Evolutionary conservation across 2,888 invertebrate genomes (phyloP).

Genomic region (Hydriomena furcata): DNA sequence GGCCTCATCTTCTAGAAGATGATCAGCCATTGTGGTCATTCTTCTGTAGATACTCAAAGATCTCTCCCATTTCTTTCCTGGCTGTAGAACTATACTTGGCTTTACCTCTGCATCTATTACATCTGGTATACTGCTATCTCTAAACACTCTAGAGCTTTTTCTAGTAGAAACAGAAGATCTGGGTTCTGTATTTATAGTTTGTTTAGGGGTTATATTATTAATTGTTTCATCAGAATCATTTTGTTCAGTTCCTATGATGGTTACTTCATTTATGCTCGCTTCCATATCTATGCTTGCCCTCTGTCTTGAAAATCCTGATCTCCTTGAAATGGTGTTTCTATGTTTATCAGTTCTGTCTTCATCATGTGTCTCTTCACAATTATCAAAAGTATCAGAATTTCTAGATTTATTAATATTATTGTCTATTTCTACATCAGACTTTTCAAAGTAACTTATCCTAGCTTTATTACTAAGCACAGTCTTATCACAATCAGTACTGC

Average conservation of each 20-base stretch:
- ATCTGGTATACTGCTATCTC: conserved; percentile 32
- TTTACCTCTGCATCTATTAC: conserved; percentile 43
- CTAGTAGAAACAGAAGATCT: conserved; percentile 34
- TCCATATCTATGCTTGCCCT: conserved; percentile 16
- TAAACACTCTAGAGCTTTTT: conserved; percentile 38
- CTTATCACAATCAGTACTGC: conserved; percentile 54
- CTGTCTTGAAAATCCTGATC: conserved; percentile 13
- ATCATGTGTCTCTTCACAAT: conserved; percentile 4
- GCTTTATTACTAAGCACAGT: conserved; percentile 50
- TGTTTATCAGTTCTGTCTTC: conserved; percentile 6
- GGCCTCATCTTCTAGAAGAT: conserved; percentile 67
- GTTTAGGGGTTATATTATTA: not conserved
- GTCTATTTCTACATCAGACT: conserved; percentile 14
- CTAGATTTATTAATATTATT: conserved; percentile 4
- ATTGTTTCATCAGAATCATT: not conserved
- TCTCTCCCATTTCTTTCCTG: conserved; percentile 88
- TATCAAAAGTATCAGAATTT: not conserved
- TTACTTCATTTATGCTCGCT: conserved; percentile 17
- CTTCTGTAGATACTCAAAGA: conserved; percentile 84
- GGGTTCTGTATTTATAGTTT: not conserved
- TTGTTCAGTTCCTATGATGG: conserved; percentile 7
- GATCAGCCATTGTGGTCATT: conserved; percentile 69
- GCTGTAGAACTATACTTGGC: conserved; percentile 76
- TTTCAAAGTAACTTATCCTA: conserved; percentile 14
- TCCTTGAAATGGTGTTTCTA: conserved; percentile 10